Base-by-base conservation (phyloP, 2,113 vertebrate species). In the Rallus limicola region DNA sequence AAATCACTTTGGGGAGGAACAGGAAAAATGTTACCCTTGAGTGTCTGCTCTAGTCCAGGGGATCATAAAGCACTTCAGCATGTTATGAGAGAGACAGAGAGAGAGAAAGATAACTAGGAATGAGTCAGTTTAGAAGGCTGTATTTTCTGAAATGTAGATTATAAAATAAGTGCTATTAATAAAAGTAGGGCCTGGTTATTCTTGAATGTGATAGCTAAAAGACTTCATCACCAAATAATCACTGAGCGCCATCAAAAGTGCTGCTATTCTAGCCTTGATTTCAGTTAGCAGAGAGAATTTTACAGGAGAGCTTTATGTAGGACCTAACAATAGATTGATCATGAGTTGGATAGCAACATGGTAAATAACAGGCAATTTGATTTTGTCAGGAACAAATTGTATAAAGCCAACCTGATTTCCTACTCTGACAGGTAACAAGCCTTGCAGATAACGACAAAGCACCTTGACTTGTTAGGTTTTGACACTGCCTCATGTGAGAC, bases 291-390 rank as follows among this genome's bases (percentile, higher is more conserved):
- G 94, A 59, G 75, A 88, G 75, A 95, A 95, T 95, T 96, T 96
- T 92, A 44, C 75, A 46, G 93, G 59, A 95, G 95, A 95, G 82
- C 84, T 93, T 95, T 95, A 90, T 72, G 55, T 94, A 84, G 90
- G 79, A 90, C 59, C 67, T 94, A 95, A 97, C 96, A 97, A 95
- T 96, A 97, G 95, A 95, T 95, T 97, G 96, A 97, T 97, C 95
- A 96, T 90, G 95, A 95, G 85, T 62, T 95, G 90, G 95, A 95
- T 96, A 97, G 94, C 93, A 97, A 96, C 94, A 96, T 92, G 89
- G 96, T 95, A 96, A 97, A 96, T 97, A 97, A 95, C 91, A 93
- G 89, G 91, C 91, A 96, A 96, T 97, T 97, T 96, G 96, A 95
- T 95, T 97, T 97, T 96, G 94, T 95, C 95, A 95, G 95, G 93